Evolutionary conservation across 2,113 vertebrate genomes (phyloP), one percentile per base, ranked within the genome.

Genomic region (Oreochromis spilurus): DNA sequence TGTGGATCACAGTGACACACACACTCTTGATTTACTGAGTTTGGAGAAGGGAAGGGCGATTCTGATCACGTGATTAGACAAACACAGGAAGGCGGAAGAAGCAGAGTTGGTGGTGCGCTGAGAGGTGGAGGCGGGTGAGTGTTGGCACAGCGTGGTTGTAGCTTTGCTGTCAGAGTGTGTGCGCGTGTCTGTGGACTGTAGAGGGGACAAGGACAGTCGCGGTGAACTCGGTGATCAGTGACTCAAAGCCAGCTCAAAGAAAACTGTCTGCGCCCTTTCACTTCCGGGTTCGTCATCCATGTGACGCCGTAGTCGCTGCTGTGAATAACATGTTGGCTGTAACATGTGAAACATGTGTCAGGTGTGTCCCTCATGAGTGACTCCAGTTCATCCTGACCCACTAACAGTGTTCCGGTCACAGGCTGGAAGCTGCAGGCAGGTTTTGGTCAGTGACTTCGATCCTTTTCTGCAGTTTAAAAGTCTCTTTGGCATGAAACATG

Each of bases 41-140:
- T 2, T 60, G 9, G 14, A 34, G 57, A 60, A 60, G 29, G 29
- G 57, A 10, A 16, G 29, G 0, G 16, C 8, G 8, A 60, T 6
- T 60, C 29, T 34, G 29, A 60, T 60, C 26, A 60, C 29, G 57
- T 60, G 57, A 19, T 6, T 17, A 60, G 8, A 60, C 29, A 31
- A 60, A 8, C 16, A 19, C 8, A 60, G 57, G 29, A 60, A 34
- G 29, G 8, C 57, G 57, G 29, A 60, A 62, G 2, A 2, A 60
- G 29, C 58, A 34, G 58, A 34, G 29, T 1, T 60, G 58, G 58
- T 19, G 58, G 16, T 10, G 29, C 1, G 16, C 9, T 34, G 58
- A 36, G 58, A 62, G 29, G 58, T 34, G 58, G 29, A 60, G 58
- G 29, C 16, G 3, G 58, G 58, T 34, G 58, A 62, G 58, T 62